Conservation (phyloP, 2,113 vertebrate species). For the Edolisoma coerulescens region DNA sequence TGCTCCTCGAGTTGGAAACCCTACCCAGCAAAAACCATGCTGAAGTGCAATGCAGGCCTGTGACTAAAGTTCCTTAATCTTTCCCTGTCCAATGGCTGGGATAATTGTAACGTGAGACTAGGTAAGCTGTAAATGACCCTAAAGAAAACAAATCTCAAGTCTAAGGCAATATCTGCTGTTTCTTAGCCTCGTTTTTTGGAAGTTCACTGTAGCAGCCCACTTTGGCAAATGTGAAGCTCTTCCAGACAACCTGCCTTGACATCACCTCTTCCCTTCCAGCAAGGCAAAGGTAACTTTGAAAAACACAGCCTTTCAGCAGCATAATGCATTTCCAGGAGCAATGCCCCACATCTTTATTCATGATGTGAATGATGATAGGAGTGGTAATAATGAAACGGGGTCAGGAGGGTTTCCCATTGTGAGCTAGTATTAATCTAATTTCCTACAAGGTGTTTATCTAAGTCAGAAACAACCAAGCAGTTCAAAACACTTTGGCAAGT, state of each 20-base stretch:
- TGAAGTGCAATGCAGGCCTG: neutral
- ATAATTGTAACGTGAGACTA: neutral
- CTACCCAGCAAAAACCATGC: neutral
- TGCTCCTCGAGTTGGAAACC: neutral
- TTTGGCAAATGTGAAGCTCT: neutral
- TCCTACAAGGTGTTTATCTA: slow-evolving; percentile 36
- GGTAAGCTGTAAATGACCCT: neutral
- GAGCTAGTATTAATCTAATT: slow-evolving; percentile 34
- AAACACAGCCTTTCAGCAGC: neutral
- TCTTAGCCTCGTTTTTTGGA: neutral
- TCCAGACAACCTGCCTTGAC: neutral
- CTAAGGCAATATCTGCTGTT: neutral
- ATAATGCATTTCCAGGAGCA: neutral
- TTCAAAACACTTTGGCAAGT: slow-evolving; percentile 28
- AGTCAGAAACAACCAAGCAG: slow-evolving; percentile 8
- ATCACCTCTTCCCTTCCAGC: neutral
- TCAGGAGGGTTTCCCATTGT: neutral
- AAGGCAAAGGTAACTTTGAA: neutral
- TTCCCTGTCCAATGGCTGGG: neutral
- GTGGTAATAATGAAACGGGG: slow-evolving; percentile 13
- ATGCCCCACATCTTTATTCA: neutral
- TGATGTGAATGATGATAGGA: neutral
- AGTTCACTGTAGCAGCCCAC: neutral
- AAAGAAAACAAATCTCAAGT: neutral
- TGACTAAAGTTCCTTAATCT: neutral